Base-by-base conservation (phyloP, 2,797 vertebrate species). In the Scolopax rusticola region DNA sequence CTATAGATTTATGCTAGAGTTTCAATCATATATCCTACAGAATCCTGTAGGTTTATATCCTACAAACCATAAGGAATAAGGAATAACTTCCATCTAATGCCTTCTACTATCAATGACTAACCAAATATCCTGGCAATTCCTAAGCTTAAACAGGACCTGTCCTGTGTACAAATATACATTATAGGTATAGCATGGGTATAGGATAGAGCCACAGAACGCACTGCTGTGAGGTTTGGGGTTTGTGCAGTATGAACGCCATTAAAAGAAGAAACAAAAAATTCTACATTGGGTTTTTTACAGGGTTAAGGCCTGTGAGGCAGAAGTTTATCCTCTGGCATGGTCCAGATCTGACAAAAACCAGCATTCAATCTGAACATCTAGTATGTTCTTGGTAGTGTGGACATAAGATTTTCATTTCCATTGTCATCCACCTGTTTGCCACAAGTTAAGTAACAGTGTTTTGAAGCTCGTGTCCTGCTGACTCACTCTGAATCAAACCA, bases 401-500 rank as follows among this genome's bases (percentile, higher is more conserved):
- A 40, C 33, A 59, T 30, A 19, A 77, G 28, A 9, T 68, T 90
- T 86, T 45, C 27, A 12, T 11, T 59, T n/a, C 15, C 14, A 5
- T 60, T 86, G 57, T 25, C 36, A 18, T 70, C 71, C 45, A 23
- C 92, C 70, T 95, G 82, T 88, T 95, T 95, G 89, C 90, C 33
- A 68, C 51, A 82, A 50, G 54, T 84, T 92, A 95, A 96, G 70
- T 95, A 89, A 91, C 69, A 2, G 2, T 20, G 33, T 90, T 96
- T 79, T 89, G 81, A 93, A 97, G 53, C 57, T 96, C 23, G 2
- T 67, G 84, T 82, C 68, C 74, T 87, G 75, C 83, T 96, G 90
- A 96, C 86, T 97, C 86, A 82, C 73, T 93, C 84, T 90, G 95
- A 94, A 96, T 97, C 89, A 32, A 33, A 74, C 25, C 57, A 75